Conservation (phyloP, 2,888 invertebrate species). For the Clitarchus hookeri region DNA sequence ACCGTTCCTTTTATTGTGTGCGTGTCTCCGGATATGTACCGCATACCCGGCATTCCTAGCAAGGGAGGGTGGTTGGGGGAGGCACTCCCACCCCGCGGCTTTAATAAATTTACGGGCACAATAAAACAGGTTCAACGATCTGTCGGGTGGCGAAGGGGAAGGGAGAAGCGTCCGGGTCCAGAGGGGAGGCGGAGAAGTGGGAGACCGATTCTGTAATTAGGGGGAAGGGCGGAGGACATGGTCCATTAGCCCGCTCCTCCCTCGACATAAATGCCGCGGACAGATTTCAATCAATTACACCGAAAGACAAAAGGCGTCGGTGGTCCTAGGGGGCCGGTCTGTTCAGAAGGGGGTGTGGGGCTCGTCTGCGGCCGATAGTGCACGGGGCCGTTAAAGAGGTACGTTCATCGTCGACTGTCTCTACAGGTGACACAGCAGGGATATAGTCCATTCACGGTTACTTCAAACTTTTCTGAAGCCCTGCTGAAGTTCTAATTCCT, state of each 20-base stretch:
- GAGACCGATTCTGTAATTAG: conserved; percentile 20
- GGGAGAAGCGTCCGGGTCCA: background rate
- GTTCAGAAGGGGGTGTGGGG: background rate
- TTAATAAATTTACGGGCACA: conserved; percentile 22
- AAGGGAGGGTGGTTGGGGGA: background rate
- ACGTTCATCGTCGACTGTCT: background rate
- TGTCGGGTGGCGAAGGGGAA: background rate
- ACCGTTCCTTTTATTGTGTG: conserved; percentile 19
- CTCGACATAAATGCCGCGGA: background rate
- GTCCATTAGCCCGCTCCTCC: conserved; percentile 20
- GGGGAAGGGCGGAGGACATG: conserved; percentile 4
- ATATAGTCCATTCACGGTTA: too few species aligned
- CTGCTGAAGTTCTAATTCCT: too few species aligned
- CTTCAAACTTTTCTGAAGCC: too few species aligned
- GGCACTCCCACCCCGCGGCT: background rate
- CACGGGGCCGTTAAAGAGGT: background rate
- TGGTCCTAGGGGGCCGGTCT: background rate
- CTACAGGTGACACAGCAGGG: background rate
- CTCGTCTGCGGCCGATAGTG: background rate
- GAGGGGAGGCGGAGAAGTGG: background rate
- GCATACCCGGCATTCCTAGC: conserved; percentile 21
- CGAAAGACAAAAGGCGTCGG: conserved; percentile 14
- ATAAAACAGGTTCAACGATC: conserved; percentile 25
- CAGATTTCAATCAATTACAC: conserved; percentile 14
- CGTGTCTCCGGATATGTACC: conserved; percentile 20